phyloP scores from a whole-genome alignment of 2,888 invertebrate genomes.

The Nymphalis urticae region DNA sequence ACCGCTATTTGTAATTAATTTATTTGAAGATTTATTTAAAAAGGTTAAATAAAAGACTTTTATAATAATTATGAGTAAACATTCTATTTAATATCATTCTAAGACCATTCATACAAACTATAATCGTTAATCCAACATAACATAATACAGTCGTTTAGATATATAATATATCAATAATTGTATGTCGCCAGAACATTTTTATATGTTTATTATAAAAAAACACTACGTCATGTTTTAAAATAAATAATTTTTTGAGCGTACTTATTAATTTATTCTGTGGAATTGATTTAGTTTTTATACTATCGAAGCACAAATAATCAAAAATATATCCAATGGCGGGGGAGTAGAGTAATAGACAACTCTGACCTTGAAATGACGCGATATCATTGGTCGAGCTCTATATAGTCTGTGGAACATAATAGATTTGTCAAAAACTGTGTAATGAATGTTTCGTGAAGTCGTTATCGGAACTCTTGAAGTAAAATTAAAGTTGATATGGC shows the following conservation, averaged over 20 bases:
- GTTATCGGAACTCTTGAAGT: too few relatives aligned
- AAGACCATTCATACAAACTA: constrained; percentile 22
- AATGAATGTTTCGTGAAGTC: too few relatives aligned
- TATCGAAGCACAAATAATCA: background rate
- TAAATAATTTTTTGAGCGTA: constrained; percentile 55
- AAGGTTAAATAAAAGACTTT: background rate
- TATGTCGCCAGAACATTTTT: background rate
- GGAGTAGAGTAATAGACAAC: background rate
- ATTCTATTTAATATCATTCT: constrained; percentile 17
- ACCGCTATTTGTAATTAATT: too few relatives aligned
- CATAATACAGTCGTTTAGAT: constrained; percentile 49
- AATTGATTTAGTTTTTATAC: background rate
- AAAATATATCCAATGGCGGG: background rate
- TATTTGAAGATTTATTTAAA: too few relatives aligned
- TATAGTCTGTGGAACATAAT: too few relatives aligned
- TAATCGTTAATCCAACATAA: constrained; percentile 44
- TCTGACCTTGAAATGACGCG: too few relatives aligned
- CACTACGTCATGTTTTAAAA: constrained; percentile 40
- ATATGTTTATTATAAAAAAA: constrained; percentile 19
- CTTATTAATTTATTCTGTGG: constrained; percentile 7
- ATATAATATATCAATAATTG: constrained; percentile 22
- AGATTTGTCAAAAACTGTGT: too few relatives aligned
- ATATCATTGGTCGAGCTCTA: too few relatives aligned
- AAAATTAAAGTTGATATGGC: too few relatives aligned
- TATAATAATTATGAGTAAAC: constrained; percentile 7